Conservation (phyloP, 2,888 invertebrate genomes). For the Orthonychiurus folsomi region DNA sequence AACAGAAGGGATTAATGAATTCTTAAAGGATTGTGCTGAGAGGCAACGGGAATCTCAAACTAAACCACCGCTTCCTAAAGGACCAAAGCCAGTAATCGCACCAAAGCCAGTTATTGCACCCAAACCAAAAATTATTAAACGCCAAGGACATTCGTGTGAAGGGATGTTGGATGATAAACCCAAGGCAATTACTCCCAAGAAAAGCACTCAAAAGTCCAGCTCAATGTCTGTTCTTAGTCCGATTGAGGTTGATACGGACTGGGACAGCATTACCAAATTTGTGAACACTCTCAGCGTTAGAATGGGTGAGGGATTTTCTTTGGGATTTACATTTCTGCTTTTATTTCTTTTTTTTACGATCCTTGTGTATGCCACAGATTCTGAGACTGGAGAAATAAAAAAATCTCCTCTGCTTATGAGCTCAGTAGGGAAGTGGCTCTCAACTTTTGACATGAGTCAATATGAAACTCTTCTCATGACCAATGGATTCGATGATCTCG, state of each 20-base stretch:
- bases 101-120: constrained; percentile 38
- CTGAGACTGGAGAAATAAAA: constrained; percentile 21
- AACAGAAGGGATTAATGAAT: too few species aligned
- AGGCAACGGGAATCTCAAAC: background rate
- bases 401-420: constrained; percentile 50
- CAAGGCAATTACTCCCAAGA: constrained; percentile 27
- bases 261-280: constrained; percentile 92
- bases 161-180: constrained; percentile 35
- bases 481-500: constrained; percentile 83
- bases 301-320: constrained; percentile 30
- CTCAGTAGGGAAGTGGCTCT: constrained; percentile 69
- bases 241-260: constrained; percentile 89
- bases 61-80: constrained; percentile 25
- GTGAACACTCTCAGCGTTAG: constrained; percentile 88
- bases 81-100: constrained; percentile 39
- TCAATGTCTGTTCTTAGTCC: constrained; percentile 64
- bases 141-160: constrained; percentile 39
- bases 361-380: constrained; percentile 47
- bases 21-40: too few species aligned
- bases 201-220: constrained; percentile 47
- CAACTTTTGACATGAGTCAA: constrained; percentile 65
- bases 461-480: constrained; percentile 73
- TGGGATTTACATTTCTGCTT: background rate
- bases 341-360: constrained; percentile 43
- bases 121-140: constrained; percentile 39